These are phyloP conservation scores for Sceloporus tristichus DNA, from an alignment of 2,113 vertebrate genomes.

Conservation along the genomic window DNA sequence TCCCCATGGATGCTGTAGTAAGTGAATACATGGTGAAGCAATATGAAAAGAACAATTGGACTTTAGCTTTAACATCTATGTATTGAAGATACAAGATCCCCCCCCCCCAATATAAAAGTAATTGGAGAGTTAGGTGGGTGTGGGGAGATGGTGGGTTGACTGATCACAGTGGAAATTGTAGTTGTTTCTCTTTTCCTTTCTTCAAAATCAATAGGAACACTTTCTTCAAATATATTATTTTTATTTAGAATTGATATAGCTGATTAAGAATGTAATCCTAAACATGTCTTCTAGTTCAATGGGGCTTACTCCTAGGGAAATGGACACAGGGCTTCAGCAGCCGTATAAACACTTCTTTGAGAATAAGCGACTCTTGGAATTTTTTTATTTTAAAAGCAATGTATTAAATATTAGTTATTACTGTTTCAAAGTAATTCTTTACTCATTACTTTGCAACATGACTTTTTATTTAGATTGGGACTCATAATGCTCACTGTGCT, in stretches of 20 bases:
- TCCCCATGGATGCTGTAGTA: not conserved
- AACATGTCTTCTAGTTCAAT: too few species aligned
- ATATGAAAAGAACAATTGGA: conserved; percentile 15
- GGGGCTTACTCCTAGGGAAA: too few species aligned
- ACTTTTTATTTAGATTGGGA: too few species aligned
- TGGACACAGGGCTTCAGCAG: too few species aligned
- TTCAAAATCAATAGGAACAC: not conserved
- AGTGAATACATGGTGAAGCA: not conserved
- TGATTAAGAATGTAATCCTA: too few species aligned
- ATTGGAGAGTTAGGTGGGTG: not conserved
- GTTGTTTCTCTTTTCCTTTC: not conserved
- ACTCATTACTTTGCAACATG: too few species aligned
- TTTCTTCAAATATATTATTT: not conserved
- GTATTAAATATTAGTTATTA: too few species aligned
- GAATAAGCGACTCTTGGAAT: too few species aligned
- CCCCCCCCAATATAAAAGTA: not conserved
- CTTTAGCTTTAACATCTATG: conserved; percentile 13
- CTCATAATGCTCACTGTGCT: too few species aligned
- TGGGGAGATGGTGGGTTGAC: not conserved
- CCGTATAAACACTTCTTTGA: too few species aligned
- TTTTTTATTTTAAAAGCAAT: too few species aligned
- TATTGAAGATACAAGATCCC: not conserved
- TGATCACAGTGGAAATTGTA: conserved; percentile 1
- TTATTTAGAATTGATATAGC: not conserved
- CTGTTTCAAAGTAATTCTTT: too few species aligned